Conservation (phyloP, 2,888 invertebrate genomes). For the Spialia ferax region DNA sequence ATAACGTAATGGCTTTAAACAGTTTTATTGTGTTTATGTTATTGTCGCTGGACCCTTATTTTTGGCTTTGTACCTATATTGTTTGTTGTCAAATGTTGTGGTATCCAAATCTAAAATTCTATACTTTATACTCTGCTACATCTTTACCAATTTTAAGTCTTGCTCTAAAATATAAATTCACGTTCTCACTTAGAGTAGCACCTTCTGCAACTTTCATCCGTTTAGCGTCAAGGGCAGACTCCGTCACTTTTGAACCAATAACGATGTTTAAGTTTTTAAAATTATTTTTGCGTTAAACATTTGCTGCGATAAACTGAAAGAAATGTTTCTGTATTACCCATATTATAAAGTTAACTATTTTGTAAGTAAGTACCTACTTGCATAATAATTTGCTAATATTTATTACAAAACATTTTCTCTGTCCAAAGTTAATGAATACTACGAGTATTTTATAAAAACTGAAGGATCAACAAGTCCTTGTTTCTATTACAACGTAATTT, state of each 20-base stretch:
- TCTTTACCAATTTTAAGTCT: neutral
- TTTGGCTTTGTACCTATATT: too few species aligned
- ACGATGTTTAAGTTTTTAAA: neutral
- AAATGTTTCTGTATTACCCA: neutral
- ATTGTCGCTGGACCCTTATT: neutral
- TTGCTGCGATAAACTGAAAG: too few species aligned
- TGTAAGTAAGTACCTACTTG: neutral
- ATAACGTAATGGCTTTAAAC: too few species aligned
- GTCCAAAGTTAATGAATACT: neutral
- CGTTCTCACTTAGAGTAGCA: neutral
- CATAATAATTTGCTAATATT: too few species aligned
- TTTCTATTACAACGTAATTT: slow-evolving; percentile 21
- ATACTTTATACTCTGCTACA: too few species aligned
- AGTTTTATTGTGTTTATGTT: too few species aligned
- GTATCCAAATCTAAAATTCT: too few species aligned
- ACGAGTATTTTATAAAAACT: neutral
- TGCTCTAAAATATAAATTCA: neutral
- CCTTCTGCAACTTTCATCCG: neutral
- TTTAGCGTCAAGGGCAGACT: slow-evolving; percentile 1
- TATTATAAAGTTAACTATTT: neutral
- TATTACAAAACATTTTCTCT: too few species aligned
- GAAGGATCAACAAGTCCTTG: neutral
- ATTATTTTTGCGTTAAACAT: neutral
- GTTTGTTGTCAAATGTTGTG: too few species aligned
- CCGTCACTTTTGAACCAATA: neutral